Conservation (phyloP, 2,113 vertebrate species). For the Plestiodon gilberti region DNA sequence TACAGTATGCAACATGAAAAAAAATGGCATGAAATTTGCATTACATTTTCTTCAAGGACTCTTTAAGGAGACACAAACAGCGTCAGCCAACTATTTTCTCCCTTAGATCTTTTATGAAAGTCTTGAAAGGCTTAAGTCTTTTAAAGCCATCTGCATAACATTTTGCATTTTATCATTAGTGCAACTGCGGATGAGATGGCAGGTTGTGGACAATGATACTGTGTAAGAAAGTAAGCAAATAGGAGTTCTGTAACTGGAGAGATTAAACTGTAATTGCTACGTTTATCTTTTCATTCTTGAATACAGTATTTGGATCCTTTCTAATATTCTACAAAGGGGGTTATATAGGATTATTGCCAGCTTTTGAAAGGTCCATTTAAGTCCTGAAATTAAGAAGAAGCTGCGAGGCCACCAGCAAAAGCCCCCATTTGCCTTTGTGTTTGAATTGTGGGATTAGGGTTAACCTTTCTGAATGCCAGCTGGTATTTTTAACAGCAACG, state of each 20-base stretch:
- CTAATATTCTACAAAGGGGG: conserved; percentile 34
- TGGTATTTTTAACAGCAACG: conserved; percentile 29
- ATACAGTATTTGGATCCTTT: conserved; percentile 52
- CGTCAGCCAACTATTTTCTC: conserved; percentile 26
- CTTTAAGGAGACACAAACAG: conserved; percentile 47
- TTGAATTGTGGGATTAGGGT: conserved; percentile 37
- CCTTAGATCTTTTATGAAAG: conserved; percentile 15
- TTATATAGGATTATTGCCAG: conserved; percentile 45
- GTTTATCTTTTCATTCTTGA: conserved; percentile 45
- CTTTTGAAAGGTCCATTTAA: conserved; percentile 45
- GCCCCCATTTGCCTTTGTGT: conserved; percentile 19
- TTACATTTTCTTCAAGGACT: conserved; percentile 57
- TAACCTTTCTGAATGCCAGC: conserved; percentile 32
- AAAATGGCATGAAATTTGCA: conserved; percentile 63
- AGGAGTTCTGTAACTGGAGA: conserved; percentile 28
- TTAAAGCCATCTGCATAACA: conserved; percentile 27
- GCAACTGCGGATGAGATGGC: background rate
- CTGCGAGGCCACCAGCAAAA: background rate
- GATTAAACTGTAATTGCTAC: conserved; percentile 53
- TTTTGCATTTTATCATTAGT: conserved; percentile 44
- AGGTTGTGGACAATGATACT: conserved; percentile 13
- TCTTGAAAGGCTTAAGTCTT: conserved; percentile 41
- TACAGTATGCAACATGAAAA: conserved; percentile 40
- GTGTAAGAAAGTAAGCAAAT: conserved; percentile 46
- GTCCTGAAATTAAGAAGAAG: conserved; percentile 27